phyloP scores from a whole-genome alignment of 2,797 vertebrate genomes.

The Varecia variegata region DNA sequence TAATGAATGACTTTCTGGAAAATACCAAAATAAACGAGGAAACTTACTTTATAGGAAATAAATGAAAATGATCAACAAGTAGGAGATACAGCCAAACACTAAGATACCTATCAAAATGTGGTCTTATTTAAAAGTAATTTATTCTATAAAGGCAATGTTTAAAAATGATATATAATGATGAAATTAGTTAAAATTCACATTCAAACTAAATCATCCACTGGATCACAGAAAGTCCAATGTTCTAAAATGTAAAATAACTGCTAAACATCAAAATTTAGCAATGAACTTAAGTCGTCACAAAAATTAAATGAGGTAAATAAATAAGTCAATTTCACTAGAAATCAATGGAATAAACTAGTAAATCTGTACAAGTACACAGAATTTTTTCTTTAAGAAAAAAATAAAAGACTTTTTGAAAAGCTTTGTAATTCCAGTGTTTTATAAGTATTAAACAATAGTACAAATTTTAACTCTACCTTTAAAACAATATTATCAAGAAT shows the following conservation, averaged over 20 bases:
- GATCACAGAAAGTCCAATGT: background rate
- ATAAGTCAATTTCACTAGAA: constrained; percentile 41
- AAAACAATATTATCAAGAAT: background rate
- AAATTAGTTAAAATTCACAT: constrained; percentile 40
- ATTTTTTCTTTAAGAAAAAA: background rate
- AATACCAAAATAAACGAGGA: constrained; percentile 31
- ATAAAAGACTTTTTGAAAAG: background rate
- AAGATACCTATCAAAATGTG: background rate
- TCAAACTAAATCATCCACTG: background rate
- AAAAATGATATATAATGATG: constrained; percentile 12
- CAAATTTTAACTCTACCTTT: background rate
- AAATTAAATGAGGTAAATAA: background rate
- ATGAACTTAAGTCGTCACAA: constrained; percentile 12
- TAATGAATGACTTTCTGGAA: constrained; percentile 31
- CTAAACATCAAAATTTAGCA: constrained; percentile 25
- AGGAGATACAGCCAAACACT: background rate
- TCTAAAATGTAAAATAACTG: constrained; percentile 11
- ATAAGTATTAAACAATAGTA: background rate
- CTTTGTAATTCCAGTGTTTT: background rate
- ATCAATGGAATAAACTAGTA: background rate
- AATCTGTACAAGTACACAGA: constrained; percentile 31
- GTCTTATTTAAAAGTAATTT: background rate
- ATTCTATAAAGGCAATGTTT: background rate
- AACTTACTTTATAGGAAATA: background rate
- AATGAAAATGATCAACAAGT: constrained; percentile 39